These are phyloP conservation scores for Xyrauchen texanus DNA, from an alignment of 2,113 vertebrate genomes.

Conservation along the genomic window DNA sequence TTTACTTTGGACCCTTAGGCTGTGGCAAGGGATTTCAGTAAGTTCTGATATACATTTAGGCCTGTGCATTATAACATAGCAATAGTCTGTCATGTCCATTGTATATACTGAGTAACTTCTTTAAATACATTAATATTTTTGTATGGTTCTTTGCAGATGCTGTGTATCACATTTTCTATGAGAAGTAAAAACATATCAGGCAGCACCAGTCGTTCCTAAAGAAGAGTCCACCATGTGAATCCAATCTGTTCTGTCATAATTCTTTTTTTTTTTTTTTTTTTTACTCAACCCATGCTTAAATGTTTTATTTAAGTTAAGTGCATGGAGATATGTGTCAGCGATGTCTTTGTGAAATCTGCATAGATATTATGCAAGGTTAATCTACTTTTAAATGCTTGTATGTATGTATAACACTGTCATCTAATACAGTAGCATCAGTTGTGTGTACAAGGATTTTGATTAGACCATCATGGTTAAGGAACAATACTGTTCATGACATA, in stretches of 20 bases:
- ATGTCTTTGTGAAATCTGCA: too few relatives aligned
- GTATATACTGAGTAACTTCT: too few relatives aligned
- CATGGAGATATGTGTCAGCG: background rate
- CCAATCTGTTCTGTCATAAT: background rate
- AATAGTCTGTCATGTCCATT: too few relatives aligned
- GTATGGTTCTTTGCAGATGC: conserved; percentile 63
- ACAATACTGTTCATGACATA: too few relatives aligned
- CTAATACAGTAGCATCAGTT: too few relatives aligned
- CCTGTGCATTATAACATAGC: too few relatives aligned
- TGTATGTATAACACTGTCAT: too few relatives aligned
- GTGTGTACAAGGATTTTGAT: too few relatives aligned
- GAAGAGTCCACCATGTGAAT: background rate
- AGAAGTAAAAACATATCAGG: conserved; percentile 25
- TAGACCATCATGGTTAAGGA: too few relatives aligned
- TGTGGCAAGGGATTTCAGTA: conserved; percentile 75
- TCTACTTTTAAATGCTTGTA: too few relatives aligned
- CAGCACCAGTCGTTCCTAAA: background rate
- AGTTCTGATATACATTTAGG: conserved; percentile 46
- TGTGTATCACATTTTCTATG: conserved; percentile 75
- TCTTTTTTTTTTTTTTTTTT: background rate
- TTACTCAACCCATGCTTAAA: conserved; percentile 5
- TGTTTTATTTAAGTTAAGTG: background rate
- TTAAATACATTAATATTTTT: background rate
- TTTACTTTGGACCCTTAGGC: conserved; percentile 76
- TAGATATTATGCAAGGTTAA: too few relatives aligned